Percentiles rank a stretch among this genome's conserved stretches.
phyloP scores from a whole-genome alignment of 2,797 vertebrate genomes.

The Amblyopsis hoosieri region DNA sequence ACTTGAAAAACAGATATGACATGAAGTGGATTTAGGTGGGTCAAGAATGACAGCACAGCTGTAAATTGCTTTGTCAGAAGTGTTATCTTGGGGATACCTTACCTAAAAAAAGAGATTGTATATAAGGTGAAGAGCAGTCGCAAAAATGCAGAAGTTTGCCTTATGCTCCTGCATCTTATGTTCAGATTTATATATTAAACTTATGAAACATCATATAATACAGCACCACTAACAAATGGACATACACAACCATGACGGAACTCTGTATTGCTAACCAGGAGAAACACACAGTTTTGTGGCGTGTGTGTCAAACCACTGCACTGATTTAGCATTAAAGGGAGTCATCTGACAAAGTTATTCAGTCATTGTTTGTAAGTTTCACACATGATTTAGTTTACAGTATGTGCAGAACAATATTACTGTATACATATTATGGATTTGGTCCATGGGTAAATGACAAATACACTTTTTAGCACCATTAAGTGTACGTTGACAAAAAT shows the following conservation, averaged over 20 bases:
- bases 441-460: too few relatives aligned
- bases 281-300: not conserved
- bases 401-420: too few relatives aligned
- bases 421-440: not conserved
- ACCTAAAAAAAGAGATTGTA: not conserved
- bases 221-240: not conserved
- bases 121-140: not conserved
- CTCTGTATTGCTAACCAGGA: not conserved
- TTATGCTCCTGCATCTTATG: not conserved
- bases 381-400: not conserved
- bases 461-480: too few relatives aligned
- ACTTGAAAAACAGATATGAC: conserved; percentile 25
- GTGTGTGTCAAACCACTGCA: too few relatives aligned
- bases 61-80: conserved; percentile 17
- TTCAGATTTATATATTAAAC: conserved; percentile 1
- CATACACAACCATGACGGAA: not conserved
- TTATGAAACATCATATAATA: not conserved
- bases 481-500: too few relatives aligned
- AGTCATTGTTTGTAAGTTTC: not conserved
- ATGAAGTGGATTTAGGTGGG: conserved; percentile 23
- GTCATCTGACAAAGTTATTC: too few relatives aligned
- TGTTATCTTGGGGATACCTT: conserved; percentile 7
- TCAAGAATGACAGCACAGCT: conserved; percentile 19
- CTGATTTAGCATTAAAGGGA: too few relatives aligned
- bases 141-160: not conserved